These are phyloP conservation scores for Drosophila lacteicornis DNA, from an alignment of 1,140 invertebrate genomes.

Conservation along the genomic window DNA sequence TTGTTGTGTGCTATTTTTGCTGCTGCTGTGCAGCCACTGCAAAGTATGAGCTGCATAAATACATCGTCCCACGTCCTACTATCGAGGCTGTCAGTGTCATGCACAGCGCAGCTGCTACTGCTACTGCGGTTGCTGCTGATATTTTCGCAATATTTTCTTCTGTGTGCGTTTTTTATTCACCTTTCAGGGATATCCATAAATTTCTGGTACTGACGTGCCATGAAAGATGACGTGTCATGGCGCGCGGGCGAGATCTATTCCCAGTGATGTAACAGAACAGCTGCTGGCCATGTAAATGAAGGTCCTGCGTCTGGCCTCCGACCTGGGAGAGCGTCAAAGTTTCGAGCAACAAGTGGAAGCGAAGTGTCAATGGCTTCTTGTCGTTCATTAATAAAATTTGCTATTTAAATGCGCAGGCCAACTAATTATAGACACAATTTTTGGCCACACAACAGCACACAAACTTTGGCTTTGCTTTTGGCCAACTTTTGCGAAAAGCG, in stretches of 20 bases:
- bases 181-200: slow-evolving; percentile 60
- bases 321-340: slow-evolving; percentile 6
- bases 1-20: slow-evolving; percentile 33
- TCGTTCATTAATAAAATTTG: slow-evolving; percentile 58
- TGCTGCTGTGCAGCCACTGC: slow-evolving; percentile 8
- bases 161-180: slow-evolving; percentile 36
- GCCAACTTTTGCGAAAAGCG: slow-evolving; percentile 47
- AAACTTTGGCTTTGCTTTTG: slow-evolving; percentile 7
- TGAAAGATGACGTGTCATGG: slow-evolving; percentile 64
- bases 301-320: background rate
- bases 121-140: slow-evolving; percentile 6
- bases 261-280: slow-evolving; percentile 46
- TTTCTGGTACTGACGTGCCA: slow-evolving; percentile 56
- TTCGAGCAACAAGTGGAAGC: slow-evolving; percentile 59
- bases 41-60: slow-evolving; percentile 50
- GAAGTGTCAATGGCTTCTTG: slow-evolving; percentile 9
- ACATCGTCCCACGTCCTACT: slow-evolving; percentile 2
- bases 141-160: slow-evolving; percentile 17
- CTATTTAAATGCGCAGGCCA: slow-evolving; percentile 55
- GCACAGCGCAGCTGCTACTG: slow-evolving; percentile 7
- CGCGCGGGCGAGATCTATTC: slow-evolving; percentile 1
- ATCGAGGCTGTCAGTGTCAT: slow-evolving; percentile 36
- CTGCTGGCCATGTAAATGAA: slow-evolving; percentile 47
- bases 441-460: slow-evolving; percentile 26
- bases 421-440: slow-evolving; percentile 71